Evolutionary conservation across 2,113 vertebrate genomes (phyloP).

Genomic region (human (Homo sapiens)): DNA sequence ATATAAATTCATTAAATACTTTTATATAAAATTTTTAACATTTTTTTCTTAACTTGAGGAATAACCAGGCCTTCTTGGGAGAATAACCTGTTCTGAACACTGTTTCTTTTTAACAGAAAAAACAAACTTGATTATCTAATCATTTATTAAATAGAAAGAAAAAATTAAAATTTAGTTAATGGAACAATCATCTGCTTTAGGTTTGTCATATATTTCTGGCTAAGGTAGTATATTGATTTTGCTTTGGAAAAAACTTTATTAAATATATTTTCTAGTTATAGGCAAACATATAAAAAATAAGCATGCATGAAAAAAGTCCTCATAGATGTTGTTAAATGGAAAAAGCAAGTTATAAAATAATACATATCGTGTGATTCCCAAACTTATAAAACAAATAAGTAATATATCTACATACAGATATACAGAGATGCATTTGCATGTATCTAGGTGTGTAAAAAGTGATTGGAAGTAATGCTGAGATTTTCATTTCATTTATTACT

Average conservation of each 20-base stretch:
- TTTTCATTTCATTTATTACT: slow-evolving; percentile 42
- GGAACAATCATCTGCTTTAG: slow-evolving; percentile 15
- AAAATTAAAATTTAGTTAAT: slow-evolving; percentile 36
- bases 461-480: background rate
- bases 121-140: slow-evolving; percentile 30
- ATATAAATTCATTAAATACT: background rate
- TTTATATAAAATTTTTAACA: background rate
- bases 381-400: background rate
- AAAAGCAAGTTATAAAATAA: background rate
- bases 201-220: slow-evolving; percentile 27
- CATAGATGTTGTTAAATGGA: background rate
- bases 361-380: background rate
- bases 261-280: slow-evolving; percentile 26
- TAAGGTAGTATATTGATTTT: slow-evolving; percentile 9
- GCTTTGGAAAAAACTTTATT: background rate
- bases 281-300: slow-evolving; percentile 23
- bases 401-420: background rate
- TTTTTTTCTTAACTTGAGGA: background rate
- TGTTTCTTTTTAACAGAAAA: slow-evolving; percentile 43
- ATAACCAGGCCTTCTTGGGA: background rate
- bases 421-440: background rate
- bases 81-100: background rate
- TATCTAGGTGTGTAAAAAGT: background rate
- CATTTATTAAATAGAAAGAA: slow-evolving; percentile 39
- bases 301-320: background rate